Base-by-base conservation (phyloP, 2,113 vertebrate genomes). In the Xenopus borealis region DNA sequence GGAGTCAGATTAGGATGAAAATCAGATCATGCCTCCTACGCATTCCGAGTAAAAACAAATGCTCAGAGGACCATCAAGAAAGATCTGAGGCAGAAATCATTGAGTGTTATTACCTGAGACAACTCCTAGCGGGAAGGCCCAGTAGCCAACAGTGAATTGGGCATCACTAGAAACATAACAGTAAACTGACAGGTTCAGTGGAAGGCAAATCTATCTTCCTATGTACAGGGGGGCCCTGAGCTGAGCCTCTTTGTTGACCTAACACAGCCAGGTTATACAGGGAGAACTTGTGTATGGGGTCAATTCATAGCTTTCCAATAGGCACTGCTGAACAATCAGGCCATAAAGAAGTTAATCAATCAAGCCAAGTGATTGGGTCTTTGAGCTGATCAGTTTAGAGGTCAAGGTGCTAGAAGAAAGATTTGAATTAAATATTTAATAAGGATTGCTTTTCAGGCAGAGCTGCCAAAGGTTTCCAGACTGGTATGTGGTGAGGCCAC, bases 81-180 rank as follows among this genome's bases (percentile, higher is more conserved):
- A 16, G 63, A 40, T 46, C 30, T 70, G 74, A 77, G 61, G 19
- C 33, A 66, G 47, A 77, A 40, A 77, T 64, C n/a, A n/a, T n/a
- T 70, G 74, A 77, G 74, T 57, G 23, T 64, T 77, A 77, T 77
- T 77, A 18, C 59, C 69, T 57, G 19, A 63, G 74, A 70, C 74
- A 77, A 45, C 59, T 61, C 67, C 66, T 61, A 57, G 66, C 59
- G 61, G 67, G 74, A 55, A 69, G 59, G 64, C 66, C 74, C 67
- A 69, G 66, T 64, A 59, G 66, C 67, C 47, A 33, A 16, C 74
- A 70, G 45, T 27, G 67, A 77, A 70, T 57, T 18, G 63, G 70
- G 63, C 50, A 70, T 77, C 70, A 64, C 58, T 77, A 64, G 23
- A 53, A 70, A 70, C n/a, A 53, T 14, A 64, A 19, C 33, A 76